Conservation (phyloP, 1,140 invertebrate species). For the Rhyacophila brunnea region DNA sequence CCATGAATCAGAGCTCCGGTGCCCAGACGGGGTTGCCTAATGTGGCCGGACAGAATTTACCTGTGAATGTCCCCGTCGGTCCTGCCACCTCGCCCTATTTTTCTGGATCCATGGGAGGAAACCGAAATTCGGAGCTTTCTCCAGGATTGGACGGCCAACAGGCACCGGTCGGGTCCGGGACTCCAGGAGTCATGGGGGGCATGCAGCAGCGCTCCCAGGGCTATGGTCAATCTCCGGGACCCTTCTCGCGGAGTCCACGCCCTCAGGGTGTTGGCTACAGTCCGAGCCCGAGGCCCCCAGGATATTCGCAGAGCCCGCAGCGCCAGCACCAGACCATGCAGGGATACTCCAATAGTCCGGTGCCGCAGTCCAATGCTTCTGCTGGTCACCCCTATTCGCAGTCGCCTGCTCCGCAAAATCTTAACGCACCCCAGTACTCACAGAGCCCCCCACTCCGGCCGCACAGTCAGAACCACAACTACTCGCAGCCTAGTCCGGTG, state of each 20-base stretch:
- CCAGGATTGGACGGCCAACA: slow-evolving; percentile 13
- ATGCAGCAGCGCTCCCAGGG: slow-evolving; percentile 22
- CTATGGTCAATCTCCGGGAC: slow-evolving; percentile 33
- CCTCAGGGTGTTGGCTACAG: slow-evolving; percentile 32
- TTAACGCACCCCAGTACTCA: slow-evolving; percentile 35
- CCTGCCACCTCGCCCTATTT: slow-evolving; percentile 35
- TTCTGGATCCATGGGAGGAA: slow-evolving; percentile 2
- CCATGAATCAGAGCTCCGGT: slow-evolving; percentile 15
- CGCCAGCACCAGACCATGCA: slow-evolving; percentile 26
- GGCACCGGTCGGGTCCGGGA: slow-evolving; percentile 39
- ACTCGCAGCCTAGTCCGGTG: slow-evolving; percentile 34
- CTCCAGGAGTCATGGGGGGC: slow-evolving; percentile 28
- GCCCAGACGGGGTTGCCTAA: slow-evolving; percentile 1
- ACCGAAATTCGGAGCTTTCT: slow-evolving; percentile 8
- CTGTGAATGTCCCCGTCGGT: slow-evolving; percentile 21
- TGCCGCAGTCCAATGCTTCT: slow-evolving; percentile 24
- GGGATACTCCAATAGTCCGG: slow-evolving; percentile 29
- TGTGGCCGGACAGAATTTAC: slow-evolving; percentile 20
- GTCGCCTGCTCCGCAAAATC: slow-evolving; percentile 41
- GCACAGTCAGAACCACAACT: slow-evolving; percentile 34
- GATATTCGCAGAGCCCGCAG: slow-evolving; percentile 34
- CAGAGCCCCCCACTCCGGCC: slow-evolving; percentile 41
- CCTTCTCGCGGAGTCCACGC: slow-evolving; percentile 34
- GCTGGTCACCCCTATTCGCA: slow-evolving; percentile 27
- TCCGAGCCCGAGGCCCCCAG: slow-evolving; percentile 34